Base-by-base conservation (phyloP, 2,888 invertebrate genomes). In the Drosophila tanythrix region DNA sequence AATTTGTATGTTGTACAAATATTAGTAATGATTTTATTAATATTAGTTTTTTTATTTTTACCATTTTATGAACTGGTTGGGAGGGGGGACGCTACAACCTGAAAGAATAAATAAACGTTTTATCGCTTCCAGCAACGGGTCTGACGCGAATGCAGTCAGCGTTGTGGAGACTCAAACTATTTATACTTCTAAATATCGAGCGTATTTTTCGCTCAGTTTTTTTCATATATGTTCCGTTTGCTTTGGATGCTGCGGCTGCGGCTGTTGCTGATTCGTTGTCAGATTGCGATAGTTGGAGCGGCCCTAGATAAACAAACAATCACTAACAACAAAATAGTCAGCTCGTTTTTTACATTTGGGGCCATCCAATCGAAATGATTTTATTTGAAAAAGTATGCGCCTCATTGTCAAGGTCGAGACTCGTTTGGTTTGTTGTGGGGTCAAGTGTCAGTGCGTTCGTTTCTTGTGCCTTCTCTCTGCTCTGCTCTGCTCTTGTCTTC, bases 391-490 rank as follows among this genome's bases (percentile, higher is more conserved):
- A 56, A 59, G 59, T 40, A 40, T 61, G 48, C 66, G 76, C 73
- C 74, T 81, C 90, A 88, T 79, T 88, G 87, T 78, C 87, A 88
- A 88, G 87, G 87, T 70, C 74, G 65, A 66, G 66, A 82, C 79
- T 70, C 70, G 89, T 83, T 90, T 83, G 63, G 57, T 57, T 51
- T 66, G 57, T 59, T 83, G 83, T 78, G 85, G 89, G 87, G 90
- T 88, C 87, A 88, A 87, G 87, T 88, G 90, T 88, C 87, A 88
- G 86, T 74, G 79, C 58, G 72, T 76, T 72, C 66, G 57, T 51
- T 35, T 46, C 27, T 56, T 65, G 13, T 43, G 58, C 31, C 52
- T 67, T 27, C 38, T 25, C 25, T 73, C 50, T 52, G 29, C 21
- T 40, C 55, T 65, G 25, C 18, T 40, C 56, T 61, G n/a, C 63